Evolutionary conservation across 1,140 invertebrate genomes (phyloP).

Genomic region (Bilobella aurantiaca): DNA sequence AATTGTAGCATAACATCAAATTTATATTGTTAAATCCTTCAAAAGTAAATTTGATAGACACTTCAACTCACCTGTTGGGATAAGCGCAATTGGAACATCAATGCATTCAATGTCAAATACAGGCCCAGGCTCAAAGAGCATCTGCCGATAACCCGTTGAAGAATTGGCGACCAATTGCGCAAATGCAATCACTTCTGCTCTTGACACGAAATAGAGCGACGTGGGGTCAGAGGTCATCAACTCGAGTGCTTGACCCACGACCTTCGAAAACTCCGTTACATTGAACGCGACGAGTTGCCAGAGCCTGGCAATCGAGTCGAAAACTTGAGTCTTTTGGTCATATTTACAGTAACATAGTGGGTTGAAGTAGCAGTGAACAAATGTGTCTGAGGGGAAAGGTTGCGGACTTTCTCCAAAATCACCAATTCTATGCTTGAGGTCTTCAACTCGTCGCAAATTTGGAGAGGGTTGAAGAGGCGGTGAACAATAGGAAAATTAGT

Average conservation of each 20-base stretch:
- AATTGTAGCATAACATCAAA: too few species aligned
- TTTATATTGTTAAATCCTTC: too few species aligned
- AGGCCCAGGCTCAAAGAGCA: conserved; percentile 27
- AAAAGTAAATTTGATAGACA: too few species aligned
- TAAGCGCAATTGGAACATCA: conserved; percentile 31
- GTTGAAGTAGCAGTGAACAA: not conserved
- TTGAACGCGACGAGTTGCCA: not conserved
- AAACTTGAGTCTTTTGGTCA: not conserved
- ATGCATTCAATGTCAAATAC: conserved; percentile 33
- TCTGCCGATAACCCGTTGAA: conserved; percentile 5
- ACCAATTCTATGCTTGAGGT: too few species aligned
- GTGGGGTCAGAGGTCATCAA: not conserved
- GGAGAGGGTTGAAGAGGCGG: too few species aligned
- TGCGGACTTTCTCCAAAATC: too few species aligned
- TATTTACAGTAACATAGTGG: not conserved
- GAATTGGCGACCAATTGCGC: conserved; percentile 27
- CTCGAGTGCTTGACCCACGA: not conserved
- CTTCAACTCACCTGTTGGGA: conserved; percentile 36
- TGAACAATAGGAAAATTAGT: too few species aligned
- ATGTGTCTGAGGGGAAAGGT: not conserved
- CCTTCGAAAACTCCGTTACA: not conserved
- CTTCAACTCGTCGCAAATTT: too few species aligned
- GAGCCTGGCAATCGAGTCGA: not conserved
- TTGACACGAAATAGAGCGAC: too few species aligned
- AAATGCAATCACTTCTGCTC: too few species aligned